A percentile compares a stretch with the other conserved stretches of the same genome.
phyloP scores from a whole-genome alignment of 2,888 invertebrate genomes.

The Drosophila limbata region DNA sequence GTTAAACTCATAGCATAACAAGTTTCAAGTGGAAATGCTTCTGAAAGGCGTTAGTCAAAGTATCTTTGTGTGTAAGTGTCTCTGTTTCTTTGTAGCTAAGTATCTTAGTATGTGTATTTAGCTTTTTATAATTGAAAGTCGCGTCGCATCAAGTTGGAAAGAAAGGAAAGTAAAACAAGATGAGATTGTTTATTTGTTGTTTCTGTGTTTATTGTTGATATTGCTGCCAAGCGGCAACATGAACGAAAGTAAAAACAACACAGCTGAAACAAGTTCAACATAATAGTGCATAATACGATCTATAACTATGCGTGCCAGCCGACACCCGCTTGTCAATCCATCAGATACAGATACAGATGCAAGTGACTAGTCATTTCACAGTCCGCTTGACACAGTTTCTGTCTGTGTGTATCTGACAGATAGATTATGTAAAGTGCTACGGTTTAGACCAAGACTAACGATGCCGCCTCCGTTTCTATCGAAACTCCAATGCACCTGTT shows the following conservation, averaged over 20 bases:
- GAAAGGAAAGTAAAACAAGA: conserved; percentile 79
- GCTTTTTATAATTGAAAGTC: conserved; percentile 72
- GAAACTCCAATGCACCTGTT: conserved; percentile 45
- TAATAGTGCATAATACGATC: conserved; percentile 63
- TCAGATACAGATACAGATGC: conserved; percentile 49
- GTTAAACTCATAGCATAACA: conserved; percentile 25
- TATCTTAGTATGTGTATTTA: conserved; percentile 43
- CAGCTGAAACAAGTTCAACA: conserved; percentile 64
- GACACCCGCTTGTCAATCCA: conserved; percentile 41
- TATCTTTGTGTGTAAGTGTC: conserved; percentile 1
- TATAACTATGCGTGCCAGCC: conserved; percentile 28
- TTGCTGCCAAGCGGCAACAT: conserved; percentile 41
- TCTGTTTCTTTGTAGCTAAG: conserved; percentile 1
- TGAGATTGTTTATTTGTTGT: conserved; percentile 57
- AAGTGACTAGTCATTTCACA: conserved; percentile 55
- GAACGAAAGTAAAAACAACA: conserved; percentile 77
- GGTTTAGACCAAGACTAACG: conserved; percentile 51
- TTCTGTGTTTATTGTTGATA: conserved; percentile 42
- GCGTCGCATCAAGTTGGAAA: conserved; percentile 36
- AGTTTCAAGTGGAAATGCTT: conserved; percentile 42
- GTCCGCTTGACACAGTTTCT: conserved; percentile 70
- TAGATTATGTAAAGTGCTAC: conserved; percentile 73
- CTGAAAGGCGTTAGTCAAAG: conserved; percentile 18
- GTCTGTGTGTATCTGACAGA: neutral
- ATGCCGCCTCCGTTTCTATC: conserved; percentile 42